phyloP scores from a whole-genome alignment of 2,797 vertebrate species.

The Sebastes melanostomus region DNA sequence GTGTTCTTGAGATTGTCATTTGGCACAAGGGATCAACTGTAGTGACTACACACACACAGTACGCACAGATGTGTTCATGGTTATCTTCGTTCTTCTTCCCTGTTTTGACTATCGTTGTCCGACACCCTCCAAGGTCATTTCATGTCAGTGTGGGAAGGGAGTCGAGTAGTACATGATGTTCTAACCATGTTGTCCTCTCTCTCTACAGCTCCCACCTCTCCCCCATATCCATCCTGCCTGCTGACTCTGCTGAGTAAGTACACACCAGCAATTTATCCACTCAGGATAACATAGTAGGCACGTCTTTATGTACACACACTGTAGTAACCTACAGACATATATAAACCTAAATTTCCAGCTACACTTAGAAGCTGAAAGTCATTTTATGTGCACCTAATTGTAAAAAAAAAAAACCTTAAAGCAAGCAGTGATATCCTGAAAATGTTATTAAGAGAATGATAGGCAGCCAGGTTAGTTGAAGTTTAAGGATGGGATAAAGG shows the following conservation, averaged over 20 bases:
- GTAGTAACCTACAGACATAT: not conserved
- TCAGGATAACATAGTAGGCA: not conserved
- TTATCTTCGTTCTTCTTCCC: conserved; percentile 6
- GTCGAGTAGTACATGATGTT: conserved; percentile 49
- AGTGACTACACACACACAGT: not conserved
- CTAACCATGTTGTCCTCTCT: conserved; percentile 59
- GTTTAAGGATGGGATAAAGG: not conserved
- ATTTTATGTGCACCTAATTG: not conserved
- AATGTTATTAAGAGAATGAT: not conserved
- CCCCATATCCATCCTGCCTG: conserved; percentile 90
- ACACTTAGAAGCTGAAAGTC: not conserved
- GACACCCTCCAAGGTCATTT: conserved; percentile 35
- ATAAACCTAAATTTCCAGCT: not conserved
- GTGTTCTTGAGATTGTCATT: too few relatives aligned
- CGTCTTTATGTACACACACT: not conserved
- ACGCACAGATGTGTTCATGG: not conserved
- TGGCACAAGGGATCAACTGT: too few relatives aligned
- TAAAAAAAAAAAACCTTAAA: not conserved
- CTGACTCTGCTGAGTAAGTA: conserved; percentile 95
- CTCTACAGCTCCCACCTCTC: conserved; percentile 85
- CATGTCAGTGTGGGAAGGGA: conserved; percentile 1
- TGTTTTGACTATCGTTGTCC: conserved; percentile 25
- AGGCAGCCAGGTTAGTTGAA: not conserved
- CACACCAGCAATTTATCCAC: not conserved
- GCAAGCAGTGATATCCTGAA: not conserved